These are phyloP conservation scores for Sylvilagus bachmani DNA, from an alignment of 2,113 vertebrate genomes.

Conservation along the genomic window DNA sequence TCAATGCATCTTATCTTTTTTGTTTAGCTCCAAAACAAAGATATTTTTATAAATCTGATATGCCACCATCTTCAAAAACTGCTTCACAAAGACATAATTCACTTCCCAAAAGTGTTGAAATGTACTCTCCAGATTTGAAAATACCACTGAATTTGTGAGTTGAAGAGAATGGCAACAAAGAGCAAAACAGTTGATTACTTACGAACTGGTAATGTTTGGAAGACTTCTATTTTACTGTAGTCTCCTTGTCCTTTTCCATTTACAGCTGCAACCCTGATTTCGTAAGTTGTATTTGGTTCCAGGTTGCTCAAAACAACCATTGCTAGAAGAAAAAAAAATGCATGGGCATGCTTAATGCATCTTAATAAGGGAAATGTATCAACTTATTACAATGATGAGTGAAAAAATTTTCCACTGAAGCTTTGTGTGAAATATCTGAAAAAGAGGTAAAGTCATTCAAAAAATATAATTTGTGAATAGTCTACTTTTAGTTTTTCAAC, in stretches of 20 bases:
- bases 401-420: background rate
- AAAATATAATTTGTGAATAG: background rate
- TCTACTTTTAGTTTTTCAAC: background rate
- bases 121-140: background rate
- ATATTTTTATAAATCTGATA: conserved; percentile 35
- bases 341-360: background rate
- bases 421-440: background rate
- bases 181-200: conserved; percentile 84
- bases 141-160: conserved; percentile 27
- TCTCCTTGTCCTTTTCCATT: conserved; percentile 99
- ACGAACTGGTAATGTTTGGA: conserved; percentile 98
- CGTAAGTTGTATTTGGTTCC: conserved; percentile 98
- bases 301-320: conserved; percentile 94
- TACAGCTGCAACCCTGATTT: conserved; percentile 96
- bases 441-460: background rate
- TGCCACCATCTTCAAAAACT: background rate
- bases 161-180: background rate
- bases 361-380: background rate
- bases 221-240: conserved; percentile 96
- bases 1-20: background rate
- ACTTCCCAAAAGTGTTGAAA: background rate
- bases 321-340: conserved; percentile 86
- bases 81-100: conserved; percentile 17
- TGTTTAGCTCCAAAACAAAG: background rate
- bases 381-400: background rate